Evolutionary conservation across 2,113 vertebrate species (phyloP).

Genomic region (Thomomys bottae): DNA sequence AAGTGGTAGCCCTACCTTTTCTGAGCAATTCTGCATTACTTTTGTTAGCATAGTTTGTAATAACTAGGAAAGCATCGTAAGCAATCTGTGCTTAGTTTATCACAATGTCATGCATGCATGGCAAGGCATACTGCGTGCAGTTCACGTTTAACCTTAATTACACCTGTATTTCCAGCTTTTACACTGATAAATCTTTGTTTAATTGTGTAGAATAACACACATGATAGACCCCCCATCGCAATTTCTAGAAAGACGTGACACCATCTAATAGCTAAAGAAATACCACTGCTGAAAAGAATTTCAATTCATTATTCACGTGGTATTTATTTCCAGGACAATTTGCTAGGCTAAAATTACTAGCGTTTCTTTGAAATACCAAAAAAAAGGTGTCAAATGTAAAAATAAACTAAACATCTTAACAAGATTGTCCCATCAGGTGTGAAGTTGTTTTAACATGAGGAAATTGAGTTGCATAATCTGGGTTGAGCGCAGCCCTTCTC

Average conservation of each 20-base stretch:
- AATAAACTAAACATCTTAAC: neutral
- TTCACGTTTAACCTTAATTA: neutral
- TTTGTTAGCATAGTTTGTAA: neutral
- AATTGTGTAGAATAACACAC: neutral
- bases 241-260: neutral
- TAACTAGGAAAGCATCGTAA: neutral
- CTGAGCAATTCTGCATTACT: neutral
- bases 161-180: neutral
- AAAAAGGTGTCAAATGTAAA: neutral
- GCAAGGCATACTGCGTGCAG: neutral
- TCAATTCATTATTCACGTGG: neutral
- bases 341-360: neutral
- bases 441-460: neutral
- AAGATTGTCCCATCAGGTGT: neutral
- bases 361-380: neutral
- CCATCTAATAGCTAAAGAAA: neutral
- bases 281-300: neutral
- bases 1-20: neutral
- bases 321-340: neutral
- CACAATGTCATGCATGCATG: neutral
- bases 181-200: slow-evolving; percentile 6
- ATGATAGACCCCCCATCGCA: neutral
- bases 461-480: neutral
- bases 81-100: neutral
- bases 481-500: too few relatives aligned